Evolutionary conservation across 1,140 invertebrate genomes (phyloP).

Genomic region (Cataglyphis hispanica): DNA sequence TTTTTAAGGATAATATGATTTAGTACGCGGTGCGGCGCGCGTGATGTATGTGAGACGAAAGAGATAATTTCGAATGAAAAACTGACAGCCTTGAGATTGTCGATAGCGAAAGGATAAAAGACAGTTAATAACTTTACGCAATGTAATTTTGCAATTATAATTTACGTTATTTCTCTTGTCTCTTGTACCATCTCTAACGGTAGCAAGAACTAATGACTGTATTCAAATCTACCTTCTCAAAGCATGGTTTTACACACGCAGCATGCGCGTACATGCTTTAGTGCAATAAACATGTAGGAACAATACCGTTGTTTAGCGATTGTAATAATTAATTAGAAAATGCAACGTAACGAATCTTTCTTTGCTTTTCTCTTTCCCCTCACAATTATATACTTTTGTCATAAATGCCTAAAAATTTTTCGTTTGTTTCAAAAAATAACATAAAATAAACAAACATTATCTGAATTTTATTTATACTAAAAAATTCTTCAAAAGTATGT

Average conservation of each 20-base stretch:
- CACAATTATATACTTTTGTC: not conserved
- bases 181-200: conserved; percentile 68
- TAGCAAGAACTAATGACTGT: conserved; percentile 68
- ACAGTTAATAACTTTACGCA: not conserved
- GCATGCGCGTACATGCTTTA: not conserved
- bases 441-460: not conserved
- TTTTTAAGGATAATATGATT: too few relatives aligned
- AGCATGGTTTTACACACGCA: not conserved
- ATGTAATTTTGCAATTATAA: conserved; percentile 61
- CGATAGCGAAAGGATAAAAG: not conserved
- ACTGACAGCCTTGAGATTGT: not conserved
- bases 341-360: not conserved
- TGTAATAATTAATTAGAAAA: conserved; percentile 17
- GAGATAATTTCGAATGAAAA: not conserved
- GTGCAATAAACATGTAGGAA: conserved; percentile 2
- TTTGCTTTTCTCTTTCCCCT: not conserved
- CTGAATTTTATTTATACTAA: too few relatives aligned
- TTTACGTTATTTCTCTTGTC: conserved; percentile 44
- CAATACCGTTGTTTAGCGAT: conserved; percentile 24
- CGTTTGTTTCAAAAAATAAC: not conserved
- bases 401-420: not conserved
- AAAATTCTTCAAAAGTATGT: too few relatives aligned
- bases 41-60: too few relatives aligned
- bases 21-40: too few relatives aligned
- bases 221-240: conserved; percentile 57